Evolutionary conservation across 30 jellyfish, hydroid and myxozoan genomes (phyloP).

Genomic region (Phacellophora camtschatica): DNA sequence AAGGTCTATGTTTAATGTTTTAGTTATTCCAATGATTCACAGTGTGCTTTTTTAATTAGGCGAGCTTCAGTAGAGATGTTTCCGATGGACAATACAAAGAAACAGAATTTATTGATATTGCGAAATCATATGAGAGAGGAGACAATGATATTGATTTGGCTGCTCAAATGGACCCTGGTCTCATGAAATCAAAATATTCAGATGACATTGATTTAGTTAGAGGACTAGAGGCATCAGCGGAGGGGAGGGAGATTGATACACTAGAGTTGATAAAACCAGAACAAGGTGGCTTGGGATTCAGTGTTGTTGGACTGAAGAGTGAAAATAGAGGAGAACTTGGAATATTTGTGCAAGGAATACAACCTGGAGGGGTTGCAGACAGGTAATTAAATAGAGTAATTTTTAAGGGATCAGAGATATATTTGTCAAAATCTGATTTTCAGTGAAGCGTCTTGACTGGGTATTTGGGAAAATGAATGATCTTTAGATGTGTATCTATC

Average conservation of each 20-base stretch:
- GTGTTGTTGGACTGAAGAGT: slow-evolving; percentile 95
- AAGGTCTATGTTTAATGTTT: no score
- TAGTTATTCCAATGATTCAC: neutral
- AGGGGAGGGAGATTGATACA: slow-evolving; percentile 85
- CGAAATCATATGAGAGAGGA: neutral
- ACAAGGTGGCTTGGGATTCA: slow-evolving; percentile 93
- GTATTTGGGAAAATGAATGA: no score
- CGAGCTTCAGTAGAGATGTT: slow-evolving; percentile 25
- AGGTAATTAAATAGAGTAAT: no score
- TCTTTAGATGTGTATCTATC: no score
- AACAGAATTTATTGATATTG: neutral
- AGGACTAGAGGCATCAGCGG: slow-evolving; percentile 74
- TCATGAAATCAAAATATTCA: slow-evolving; percentile 59
- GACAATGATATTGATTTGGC: neutral
- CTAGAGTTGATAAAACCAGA: slow-evolving; percentile 76
- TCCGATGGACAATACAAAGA: slow-evolving; percentile 14
- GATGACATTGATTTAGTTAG: slow-evolving; percentile 63
- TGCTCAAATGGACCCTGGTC: slow-evolving; percentile 59
- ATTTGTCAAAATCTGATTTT: no score
- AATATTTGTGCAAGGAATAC: slow-evolving; percentile 88
- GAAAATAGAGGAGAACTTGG: slow-evolving; percentile 94
- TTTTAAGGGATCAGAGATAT: no score
- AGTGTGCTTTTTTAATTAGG: neutral
- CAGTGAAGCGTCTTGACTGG: no score
- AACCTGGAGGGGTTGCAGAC: slow-evolving; percentile 94